phyloP scores from a whole-genome alignment of 1,140 invertebrate species.

The Heliconius hermathena region DNA sequence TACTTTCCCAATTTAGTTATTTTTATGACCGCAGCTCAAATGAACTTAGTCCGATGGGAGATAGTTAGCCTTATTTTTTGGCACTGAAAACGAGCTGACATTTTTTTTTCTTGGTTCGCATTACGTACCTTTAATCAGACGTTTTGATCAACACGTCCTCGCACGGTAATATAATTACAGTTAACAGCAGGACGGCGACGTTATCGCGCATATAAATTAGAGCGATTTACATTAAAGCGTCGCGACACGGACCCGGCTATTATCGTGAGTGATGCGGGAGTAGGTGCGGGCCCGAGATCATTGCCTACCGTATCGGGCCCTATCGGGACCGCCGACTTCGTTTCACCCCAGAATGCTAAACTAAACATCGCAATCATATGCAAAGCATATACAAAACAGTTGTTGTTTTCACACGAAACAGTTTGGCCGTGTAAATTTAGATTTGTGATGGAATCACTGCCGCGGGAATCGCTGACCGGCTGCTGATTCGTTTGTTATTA shows the following conservation, averaged over 20 bases:
- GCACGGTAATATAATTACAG: conserved; percentile 80
- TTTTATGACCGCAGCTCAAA: background rate
- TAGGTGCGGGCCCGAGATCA: conserved; percentile 67
- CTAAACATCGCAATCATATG: conserved; percentile 19
- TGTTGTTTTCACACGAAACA: conserved; percentile 12
- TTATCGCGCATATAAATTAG: conserved; percentile 81
- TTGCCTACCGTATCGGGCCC: conserved; percentile 38
- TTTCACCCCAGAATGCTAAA: conserved; percentile 3
- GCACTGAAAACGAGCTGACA: conserved; percentile 44
- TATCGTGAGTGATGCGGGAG: conserved; percentile 76
- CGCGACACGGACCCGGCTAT: conserved; percentile 71
- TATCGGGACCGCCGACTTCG: conserved; percentile 11
- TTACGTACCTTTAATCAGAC: conserved; percentile 73
- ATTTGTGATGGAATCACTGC: background rate
- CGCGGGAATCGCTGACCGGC: background rate
- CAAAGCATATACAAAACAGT: conserved; percentile 13
- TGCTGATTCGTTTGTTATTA: background rate
- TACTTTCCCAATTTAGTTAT: background rate
- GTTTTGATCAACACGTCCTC: conserved; percentile 80
- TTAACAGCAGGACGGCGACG: conserved; percentile 78
- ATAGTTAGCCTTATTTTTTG: conserved; percentile 48
- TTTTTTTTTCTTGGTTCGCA: conserved; percentile 63
- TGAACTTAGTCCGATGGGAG: conserved; percentile 34
- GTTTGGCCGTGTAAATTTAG: background rate
- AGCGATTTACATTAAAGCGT: conserved; percentile 77